Conservation (phyloP, 1,140 invertebrate species). For the Mizuhopecten yessoensis region DNA sequence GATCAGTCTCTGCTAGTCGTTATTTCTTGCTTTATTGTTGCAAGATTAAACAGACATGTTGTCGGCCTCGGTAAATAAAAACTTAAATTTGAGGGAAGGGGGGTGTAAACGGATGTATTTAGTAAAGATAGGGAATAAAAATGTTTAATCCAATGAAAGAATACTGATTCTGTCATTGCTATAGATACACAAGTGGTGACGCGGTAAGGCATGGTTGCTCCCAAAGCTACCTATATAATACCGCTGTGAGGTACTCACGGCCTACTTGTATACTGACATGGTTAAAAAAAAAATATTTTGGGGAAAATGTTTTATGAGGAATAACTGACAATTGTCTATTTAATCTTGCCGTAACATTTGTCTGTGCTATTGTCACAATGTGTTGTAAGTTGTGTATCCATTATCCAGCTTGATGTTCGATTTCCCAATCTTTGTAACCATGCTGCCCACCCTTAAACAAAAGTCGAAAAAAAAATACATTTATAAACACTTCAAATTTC, state of each 20-base stretch:
- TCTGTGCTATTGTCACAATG: not conserved
- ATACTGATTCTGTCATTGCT: not conserved
- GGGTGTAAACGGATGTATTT: slow-evolving; percentile 26
- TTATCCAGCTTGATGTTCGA: too few species aligned
- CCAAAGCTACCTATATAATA: not conserved
- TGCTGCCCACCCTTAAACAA: not conserved
- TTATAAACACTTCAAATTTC: not conserved
- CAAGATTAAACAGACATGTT: slow-evolving; percentile 7
- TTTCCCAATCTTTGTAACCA: not conserved
- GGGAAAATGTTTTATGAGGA: not conserved
- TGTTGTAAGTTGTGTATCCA: not conserved
- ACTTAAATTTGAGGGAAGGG: not conserved
- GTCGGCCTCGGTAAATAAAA: not conserved
- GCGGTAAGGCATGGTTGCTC: not conserved
- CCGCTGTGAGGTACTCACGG: not conserved
- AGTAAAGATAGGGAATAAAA: slow-evolving; percentile 1
- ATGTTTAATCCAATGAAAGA: not conserved
- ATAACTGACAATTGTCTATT: not conserved
- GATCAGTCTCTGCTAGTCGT: not conserved
- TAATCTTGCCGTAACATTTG: not conserved
- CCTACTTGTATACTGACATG: slow-evolving; percentile 15
- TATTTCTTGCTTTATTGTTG: not conserved
- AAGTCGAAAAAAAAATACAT: not conserved
- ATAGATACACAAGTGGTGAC: slow-evolving; percentile 15
- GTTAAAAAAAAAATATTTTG: not conserved